These are phyloP conservation scores for Junonia oenone DNA, from an alignment of 2,888 invertebrate genomes.

Conservation along the genomic window DNA sequence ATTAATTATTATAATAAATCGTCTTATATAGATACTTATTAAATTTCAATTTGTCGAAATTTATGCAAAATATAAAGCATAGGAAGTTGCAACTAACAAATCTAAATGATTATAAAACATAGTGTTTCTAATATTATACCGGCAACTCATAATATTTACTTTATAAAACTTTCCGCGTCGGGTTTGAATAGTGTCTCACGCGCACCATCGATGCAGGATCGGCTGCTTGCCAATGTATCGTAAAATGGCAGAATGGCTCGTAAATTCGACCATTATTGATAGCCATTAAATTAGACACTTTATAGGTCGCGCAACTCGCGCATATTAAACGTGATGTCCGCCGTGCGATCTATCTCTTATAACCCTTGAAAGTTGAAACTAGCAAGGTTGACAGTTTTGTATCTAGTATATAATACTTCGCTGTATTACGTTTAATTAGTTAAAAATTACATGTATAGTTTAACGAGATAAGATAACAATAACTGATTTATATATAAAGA, in stretches of 20 bases:
- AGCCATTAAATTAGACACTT: slow-evolving; percentile 65
- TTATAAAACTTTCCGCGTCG: background rate
- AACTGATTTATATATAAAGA: too few relatives aligned
- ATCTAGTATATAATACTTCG: too few relatives aligned
- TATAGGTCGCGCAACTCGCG: slow-evolving; percentile 50
- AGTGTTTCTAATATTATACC: background rate
- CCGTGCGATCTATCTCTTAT: background rate
- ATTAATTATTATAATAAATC: too few relatives aligned
- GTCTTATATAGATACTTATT: too few relatives aligned
- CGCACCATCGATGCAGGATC: slow-evolving; percentile 38
- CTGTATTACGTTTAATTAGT: too few relatives aligned
- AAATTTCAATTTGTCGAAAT: too few relatives aligned
- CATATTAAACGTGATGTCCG: slow-evolving; percentile 37
- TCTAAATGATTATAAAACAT: background rate
- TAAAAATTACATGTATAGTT: too few relatives aligned
- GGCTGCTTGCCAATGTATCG: slow-evolving; percentile 67
- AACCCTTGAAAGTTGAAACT: too few relatives aligned
- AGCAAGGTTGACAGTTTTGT: too few relatives aligned
- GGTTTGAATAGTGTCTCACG: slow-evolving; percentile 33
- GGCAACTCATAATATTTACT: background rate
- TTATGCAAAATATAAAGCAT: too few relatives aligned
- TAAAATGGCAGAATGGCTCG: slow-evolving; percentile 68
- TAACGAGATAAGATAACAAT: too few relatives aligned
- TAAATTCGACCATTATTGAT: slow-evolving; percentile 70
- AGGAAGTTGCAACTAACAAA: too few relatives aligned